Percentiles rank a stretch among this genome's conserved stretches.
Conservation (phyloP, 2,113 vertebrate species). For the Halichoeres trimaculatus region DNA sequence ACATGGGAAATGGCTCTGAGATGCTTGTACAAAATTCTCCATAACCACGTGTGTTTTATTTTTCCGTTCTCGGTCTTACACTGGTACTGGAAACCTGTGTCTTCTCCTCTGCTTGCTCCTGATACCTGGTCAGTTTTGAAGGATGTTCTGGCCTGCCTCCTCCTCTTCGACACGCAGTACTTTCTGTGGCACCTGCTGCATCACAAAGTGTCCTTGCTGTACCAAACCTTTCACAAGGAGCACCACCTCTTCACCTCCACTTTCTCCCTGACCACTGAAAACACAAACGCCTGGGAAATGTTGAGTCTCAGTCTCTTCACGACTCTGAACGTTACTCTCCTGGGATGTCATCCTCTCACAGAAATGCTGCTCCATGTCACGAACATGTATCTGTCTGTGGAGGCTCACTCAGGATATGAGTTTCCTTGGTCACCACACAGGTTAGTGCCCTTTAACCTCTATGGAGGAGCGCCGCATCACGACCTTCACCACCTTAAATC, state of each 20-base stretch:
- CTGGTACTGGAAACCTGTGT: conserved; percentile 81
- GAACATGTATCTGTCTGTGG: conserved; percentile 92
- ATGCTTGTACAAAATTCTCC: conserved; percentile 82
- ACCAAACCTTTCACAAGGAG: conserved; percentile 89
- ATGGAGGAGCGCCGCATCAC: conserved; percentile 88
- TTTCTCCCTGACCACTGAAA: conserved; percentile 88
- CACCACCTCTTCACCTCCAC: conserved; percentile 87
- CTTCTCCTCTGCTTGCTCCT: conserved; percentile 79
- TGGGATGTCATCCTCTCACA: conserved; percentile 88
- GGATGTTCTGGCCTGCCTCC: conserved; percentile 83
- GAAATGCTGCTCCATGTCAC: conserved; percentile 85
- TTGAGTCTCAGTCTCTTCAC: conserved; percentile 87
- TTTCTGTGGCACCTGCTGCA: conserved; percentile 91
- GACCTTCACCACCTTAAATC: conserved; percentile 90
- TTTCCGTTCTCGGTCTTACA: conserved; percentile 83
- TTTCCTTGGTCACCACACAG: conserved; percentile 89
- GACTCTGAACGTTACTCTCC: conserved; percentile 78
- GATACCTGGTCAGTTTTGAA: conserved; percentile 66
- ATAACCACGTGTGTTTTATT: conserved; percentile 85
- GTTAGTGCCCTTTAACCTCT: conserved; percentile 88
- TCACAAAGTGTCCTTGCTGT: conserved; percentile 91
- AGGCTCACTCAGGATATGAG: conserved; percentile 92
- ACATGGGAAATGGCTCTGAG: conserved; percentile 78
- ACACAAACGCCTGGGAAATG: conserved; percentile 87
- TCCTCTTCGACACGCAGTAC: conserved; percentile 90